Base-by-base conservation (phyloP, 2,888 invertebrate species). In the Antheraea assamensis region DNA sequence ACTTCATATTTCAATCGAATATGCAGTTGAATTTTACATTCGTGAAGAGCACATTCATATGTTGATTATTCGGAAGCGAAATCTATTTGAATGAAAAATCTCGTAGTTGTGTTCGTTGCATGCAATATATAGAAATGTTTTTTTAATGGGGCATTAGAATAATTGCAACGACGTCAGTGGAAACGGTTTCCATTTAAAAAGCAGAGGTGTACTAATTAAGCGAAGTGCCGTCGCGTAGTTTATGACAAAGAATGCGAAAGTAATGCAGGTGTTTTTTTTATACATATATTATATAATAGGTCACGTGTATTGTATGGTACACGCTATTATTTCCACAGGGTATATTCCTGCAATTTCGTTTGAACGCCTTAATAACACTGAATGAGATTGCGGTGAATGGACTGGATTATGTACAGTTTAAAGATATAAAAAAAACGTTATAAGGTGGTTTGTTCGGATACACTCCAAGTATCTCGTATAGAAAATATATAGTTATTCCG, bases 141-240 rank as follows among this genome's bases (percentile, higher is more conserved):
- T 27, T 27, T 19, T 17, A 71, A 71, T 35, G 15, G n/a, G 47
- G 72, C 74, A 79, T 78, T 77, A 77, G 70, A 74, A 74, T 76
- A 78, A 81, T 80, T 79, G 80, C 75, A 78, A 72, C 73, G 73
- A 75, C 77, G 74, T 75, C 71, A 78, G 75, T 79, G 76, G 79
- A 78, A 79, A 78, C 77, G 75, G 42, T 71, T 73, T 70, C 72
- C 75, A 74, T 76, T 77, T 76, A 74, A 49, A 71, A 24, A 58
- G 61, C 49, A 49, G 72, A 72, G 76, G 73, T 74, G 72, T 68
- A 75, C 76, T 78, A 76, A 77, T 79, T 78, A 76, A 72, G 74
- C 71, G 75, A 80, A 79, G 78, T 80, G 79, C 76, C 74, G 58
- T 75, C 75, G 71, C 61, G 73, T 64, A 31, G 64, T 71, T 66